Evolutionary conservation across 2,113 vertebrate genomes (phyloP).

Genomic region (Paradisaea rubra): DNA sequence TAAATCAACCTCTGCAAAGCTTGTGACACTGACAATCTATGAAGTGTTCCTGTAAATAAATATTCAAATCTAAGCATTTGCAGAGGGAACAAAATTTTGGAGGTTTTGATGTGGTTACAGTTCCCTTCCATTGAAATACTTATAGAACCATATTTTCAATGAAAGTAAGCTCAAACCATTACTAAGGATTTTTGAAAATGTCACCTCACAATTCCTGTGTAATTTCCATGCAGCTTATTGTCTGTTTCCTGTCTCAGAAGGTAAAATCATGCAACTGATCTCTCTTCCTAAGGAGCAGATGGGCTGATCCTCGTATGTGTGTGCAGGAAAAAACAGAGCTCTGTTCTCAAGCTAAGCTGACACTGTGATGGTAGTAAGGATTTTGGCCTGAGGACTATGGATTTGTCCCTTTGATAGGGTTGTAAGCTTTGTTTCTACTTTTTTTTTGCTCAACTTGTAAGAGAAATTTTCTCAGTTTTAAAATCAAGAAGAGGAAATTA

Average conservation of each 20-base stretch:
- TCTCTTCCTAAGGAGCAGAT: not conserved
- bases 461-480: not conserved
- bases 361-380: not conserved
- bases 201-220: not conserved
- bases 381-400: not conserved
- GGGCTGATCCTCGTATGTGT: not conserved
- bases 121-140: not conserved
- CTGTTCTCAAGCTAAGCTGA: not conserved
- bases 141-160: not conserved
- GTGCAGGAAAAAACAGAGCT: not conserved
- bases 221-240: not conserved
- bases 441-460: not conserved
- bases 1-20: not conserved
- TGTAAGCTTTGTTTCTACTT: not conserved
- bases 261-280: not conserved
- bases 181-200: not conserved
- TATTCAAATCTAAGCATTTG: not conserved
- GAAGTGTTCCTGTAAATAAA: not conserved
- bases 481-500: not conserved
- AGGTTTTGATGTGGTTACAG: accelerated
- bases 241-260: not conserved
- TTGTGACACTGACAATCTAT: not conserved
- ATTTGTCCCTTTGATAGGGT: not conserved
- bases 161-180: not conserved
- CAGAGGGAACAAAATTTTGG: not conserved